Evolutionary conservation across 2,113 vertebrate species (phyloP).

Genomic region (Chunga burmeisteri): DNA sequence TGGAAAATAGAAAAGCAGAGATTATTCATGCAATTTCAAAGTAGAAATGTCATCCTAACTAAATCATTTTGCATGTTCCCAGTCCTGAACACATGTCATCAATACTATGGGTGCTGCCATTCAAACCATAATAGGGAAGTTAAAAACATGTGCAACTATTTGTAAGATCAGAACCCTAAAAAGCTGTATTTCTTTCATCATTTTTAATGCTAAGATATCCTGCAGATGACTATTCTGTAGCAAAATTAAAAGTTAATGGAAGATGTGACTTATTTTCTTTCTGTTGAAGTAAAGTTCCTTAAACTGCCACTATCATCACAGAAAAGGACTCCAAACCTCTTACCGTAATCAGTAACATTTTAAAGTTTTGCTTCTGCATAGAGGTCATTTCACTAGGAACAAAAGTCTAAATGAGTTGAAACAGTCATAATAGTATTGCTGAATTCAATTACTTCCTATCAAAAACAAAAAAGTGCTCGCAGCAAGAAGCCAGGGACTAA

Average conservation of each 20-base stretch:
- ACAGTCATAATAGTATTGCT: not conserved
- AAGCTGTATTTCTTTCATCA: not conserved
- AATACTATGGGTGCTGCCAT: not conserved
- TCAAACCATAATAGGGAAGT: not conserved
- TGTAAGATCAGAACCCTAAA: not conserved
- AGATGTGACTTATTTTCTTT: not conserved
- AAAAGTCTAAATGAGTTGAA: not conserved
- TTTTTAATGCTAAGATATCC: not conserved
- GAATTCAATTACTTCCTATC: not conserved
- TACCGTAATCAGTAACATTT: not conserved
- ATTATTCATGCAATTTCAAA: not conserved
- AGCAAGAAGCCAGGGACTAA: not conserved
- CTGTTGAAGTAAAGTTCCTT: not conserved
- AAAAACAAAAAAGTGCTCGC: not conserved
- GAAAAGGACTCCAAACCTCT: not conserved
- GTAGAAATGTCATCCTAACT: not conserved
- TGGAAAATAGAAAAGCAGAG: conserved; percentile 45
- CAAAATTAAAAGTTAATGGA: not conserved
- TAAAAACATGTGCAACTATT: not conserved
- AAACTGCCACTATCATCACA: not conserved
- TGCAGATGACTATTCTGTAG: not conserved
- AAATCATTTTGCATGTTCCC: not conserved
- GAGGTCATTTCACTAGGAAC: not conserved
- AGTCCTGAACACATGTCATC: not conserved
- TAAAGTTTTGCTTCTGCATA: not conserved